phyloP scores from a whole-genome alignment of 2,797 vertebrate species.

The Limnodromus scolopaceus region DNA sequence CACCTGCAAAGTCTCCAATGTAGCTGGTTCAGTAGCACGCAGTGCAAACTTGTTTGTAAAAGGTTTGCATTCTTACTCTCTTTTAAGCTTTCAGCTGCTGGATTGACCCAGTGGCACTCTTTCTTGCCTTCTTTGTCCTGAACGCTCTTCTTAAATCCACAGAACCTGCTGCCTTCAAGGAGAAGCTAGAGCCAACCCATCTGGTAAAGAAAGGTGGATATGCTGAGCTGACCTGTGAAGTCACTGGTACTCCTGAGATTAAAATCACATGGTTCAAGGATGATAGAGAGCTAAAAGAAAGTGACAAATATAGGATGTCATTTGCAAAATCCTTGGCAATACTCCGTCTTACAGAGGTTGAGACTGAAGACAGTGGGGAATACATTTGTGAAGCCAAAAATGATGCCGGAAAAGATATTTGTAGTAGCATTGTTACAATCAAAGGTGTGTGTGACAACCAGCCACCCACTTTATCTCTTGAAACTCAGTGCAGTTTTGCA shows the following conservation, averaged over 20 bases:
- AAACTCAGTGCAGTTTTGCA: not conserved
- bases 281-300: constrained; percentile 87
- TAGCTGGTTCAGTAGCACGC: constrained; percentile 90
- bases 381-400: constrained; percentile 93
- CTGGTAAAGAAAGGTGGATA: constrained; percentile 86
- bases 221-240: constrained; percentile 87
- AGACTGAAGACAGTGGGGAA: constrained; percentile 88
- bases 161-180: constrained; percentile 88
- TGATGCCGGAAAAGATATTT: constrained; percentile 92
- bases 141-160: constrained; percentile 75
- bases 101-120: not conserved
- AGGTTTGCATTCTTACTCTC: constrained; percentile 85
- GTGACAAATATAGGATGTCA: constrained; percentile 82
- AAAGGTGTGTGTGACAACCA: constrained; percentile 90
- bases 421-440: constrained; percentile 88
- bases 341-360: constrained; percentile 81
- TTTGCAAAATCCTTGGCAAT: constrained; percentile 81
- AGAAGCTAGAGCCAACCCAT: constrained; percentile 87
- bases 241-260: constrained; percentile 91
- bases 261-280: constrained; percentile 93
- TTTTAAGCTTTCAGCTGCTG: constrained; percentile 43
- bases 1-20: constrained; percentile 91
- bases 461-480: not conserved
- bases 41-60: constrained; percentile 92
- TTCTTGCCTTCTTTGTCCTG: constrained; percentile 44